These are phyloP conservation scores for Agelaius tricolor DNA, from an alignment of 2,113 vertebrate genomes.

Conservation along the genomic window DNA sequence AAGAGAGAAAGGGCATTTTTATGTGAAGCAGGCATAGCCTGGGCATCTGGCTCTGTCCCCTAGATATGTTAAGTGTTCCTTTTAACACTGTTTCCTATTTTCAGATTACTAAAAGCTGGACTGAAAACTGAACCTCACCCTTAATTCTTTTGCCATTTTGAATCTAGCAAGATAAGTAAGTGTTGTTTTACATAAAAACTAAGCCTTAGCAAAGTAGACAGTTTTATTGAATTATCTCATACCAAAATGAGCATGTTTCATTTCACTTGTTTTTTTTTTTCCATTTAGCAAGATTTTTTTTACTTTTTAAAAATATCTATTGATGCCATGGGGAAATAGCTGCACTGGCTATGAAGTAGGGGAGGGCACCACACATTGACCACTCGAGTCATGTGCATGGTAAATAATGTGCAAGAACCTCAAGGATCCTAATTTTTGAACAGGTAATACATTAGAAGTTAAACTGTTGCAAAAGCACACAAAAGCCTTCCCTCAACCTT, in stretches of 20 bases:
- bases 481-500: conserved; percentile 9
- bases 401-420: conserved; percentile 42
- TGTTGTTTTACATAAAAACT: conserved; percentile 57
- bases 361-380: conserved; percentile 58
- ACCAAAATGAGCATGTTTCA: conserved; percentile 38
- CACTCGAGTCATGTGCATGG: neutral
- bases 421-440: conserved; percentile 29
- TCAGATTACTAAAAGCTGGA: neutral
- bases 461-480: conserved; percentile 38
- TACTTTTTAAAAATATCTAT: neutral
- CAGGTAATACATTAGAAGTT: conserved; percentile 37
- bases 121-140: neutral
- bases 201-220: conserved; percentile 45
- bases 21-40: neutral
- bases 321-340: conserved; percentile 47
- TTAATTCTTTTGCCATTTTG: conserved; percentile 32
- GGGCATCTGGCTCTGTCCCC: neutral
- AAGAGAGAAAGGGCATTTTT: neutral
- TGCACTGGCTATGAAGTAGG: conserved; percentile 49
- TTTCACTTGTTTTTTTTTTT: conserved; percentile 8
- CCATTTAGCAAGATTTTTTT: neutral
- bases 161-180: conserved; percentile 44
- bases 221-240: conserved; percentile 72
- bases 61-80: neutral
- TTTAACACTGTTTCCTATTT: neutral